Conservation (phyloP, 2,888 invertebrate genomes). For the Hartigia nigra region DNA sequence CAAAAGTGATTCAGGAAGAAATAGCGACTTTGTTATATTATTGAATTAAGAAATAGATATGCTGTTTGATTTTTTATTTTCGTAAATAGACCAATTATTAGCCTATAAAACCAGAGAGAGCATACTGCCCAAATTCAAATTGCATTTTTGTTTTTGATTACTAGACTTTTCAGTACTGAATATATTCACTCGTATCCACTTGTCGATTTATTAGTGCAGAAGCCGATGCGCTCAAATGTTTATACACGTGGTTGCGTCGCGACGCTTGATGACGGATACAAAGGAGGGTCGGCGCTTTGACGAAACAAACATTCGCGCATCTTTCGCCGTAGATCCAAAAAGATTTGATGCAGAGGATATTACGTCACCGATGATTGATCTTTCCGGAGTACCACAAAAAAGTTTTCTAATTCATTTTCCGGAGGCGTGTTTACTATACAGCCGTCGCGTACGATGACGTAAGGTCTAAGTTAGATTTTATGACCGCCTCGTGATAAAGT, state of each 20-base stretch:
- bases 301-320: background rate
- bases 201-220: background rate
- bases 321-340: background rate
- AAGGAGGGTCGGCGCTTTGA: background rate
- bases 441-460: background rate
- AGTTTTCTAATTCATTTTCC: background rate
- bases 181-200: background rate
- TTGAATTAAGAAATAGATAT: background rate
- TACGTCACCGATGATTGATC: background rate
- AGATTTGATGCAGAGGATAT: background rate
- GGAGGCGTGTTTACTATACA: background rate
- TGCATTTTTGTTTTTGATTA: background rate
- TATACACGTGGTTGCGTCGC: conserved; percentile 15
- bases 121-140: background rate
- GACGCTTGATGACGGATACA: background rate
- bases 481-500: background rate
- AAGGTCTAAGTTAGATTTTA: background rate
- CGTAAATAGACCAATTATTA: background rate
- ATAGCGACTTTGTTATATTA: background rate
- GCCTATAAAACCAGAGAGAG: background rate
- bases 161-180: background rate
- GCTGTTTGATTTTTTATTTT: background rate
- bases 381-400: background rate
- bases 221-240: conserved; percentile 19
- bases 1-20: background rate